phyloP scores from a whole-genome alignment of 23 tunicate species.

The Aplidium turbinatum region DNA sequence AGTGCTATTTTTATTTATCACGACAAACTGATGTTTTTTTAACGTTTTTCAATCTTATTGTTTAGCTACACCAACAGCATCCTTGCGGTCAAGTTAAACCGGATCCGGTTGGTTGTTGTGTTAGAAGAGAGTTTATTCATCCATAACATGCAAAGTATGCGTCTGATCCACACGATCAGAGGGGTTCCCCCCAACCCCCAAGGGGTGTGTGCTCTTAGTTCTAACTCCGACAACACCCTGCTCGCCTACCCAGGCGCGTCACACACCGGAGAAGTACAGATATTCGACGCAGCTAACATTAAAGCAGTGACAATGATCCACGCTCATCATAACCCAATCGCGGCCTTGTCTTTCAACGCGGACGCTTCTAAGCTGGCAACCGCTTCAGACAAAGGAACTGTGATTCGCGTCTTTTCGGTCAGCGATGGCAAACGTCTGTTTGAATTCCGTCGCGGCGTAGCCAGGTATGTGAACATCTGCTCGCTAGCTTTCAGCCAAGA shows the following conservation, averaged over 20 bases:
- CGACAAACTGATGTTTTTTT: not conserved
- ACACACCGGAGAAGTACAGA: conserved; percentile 73
- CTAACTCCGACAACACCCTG: conserved; percentile 46
- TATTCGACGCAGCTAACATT: conserved; percentile 66
- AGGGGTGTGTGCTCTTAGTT: conserved; percentile 75
- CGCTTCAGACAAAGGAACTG: conserved; percentile 91
- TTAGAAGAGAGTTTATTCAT: conserved; percentile 73
- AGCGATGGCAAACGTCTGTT: conserved; percentile 66
- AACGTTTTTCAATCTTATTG: not conserved
- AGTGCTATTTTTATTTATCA: not conserved
- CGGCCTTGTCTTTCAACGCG: conserved; percentile 67
- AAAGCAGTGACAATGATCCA: conserved; percentile 75
- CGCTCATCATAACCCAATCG: conserved; percentile 88
- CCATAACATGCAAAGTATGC: conserved; percentile 71
- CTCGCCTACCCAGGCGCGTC: conserved; percentile 73
- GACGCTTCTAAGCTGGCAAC: conserved; percentile 70
- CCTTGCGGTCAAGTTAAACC: conserved; percentile 79
- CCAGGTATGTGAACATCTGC: conserved; percentile 59
- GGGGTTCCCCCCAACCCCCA: conserved; percentile 76
- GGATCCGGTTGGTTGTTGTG: conserved; percentile 62
- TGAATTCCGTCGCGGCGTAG: conserved; percentile 87
- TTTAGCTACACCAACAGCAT: conserved; percentile 69
- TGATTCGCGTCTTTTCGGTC: conserved; percentile 80
- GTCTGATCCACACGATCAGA: conserved; percentile 71
- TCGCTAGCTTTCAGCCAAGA: conserved; percentile 65